Percentiles rank a stretch among this genome's conserved stretches.
Evolutionary conservation across 2,113 vertebrate species (phyloP).

Genomic region (Pangasianodon gigas): DNA sequence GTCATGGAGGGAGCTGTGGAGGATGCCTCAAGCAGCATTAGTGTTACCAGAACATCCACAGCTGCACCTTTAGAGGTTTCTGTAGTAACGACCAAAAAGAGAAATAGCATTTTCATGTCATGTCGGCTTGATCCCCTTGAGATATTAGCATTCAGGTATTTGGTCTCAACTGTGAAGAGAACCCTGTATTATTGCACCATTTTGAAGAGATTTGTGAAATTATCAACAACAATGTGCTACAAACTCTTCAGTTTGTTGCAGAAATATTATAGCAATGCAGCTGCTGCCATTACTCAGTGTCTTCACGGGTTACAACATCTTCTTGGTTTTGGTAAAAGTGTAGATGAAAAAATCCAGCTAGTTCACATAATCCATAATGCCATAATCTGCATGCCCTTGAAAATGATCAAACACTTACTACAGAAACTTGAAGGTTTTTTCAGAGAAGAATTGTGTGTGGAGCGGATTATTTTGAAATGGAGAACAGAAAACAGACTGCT

Average conservation of each 20-base stretch:
- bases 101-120: background rate
- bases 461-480: background rate
- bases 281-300: background rate
- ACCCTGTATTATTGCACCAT: background rate
- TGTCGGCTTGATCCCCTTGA: background rate
- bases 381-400: background rate
- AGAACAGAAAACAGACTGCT: background rate
- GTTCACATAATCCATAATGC: background rate
- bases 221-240: background rate
- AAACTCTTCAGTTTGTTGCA: background rate
- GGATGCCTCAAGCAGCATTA: background rate
- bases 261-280: background rate
- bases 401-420: background rate
- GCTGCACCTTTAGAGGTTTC: background rate
- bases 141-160: background rate
- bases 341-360: background rate
- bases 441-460: background rate
- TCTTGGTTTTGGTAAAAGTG: background rate
- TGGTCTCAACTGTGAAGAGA: background rate
- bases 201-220: background rate
- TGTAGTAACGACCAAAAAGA: background rate
- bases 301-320: background rate
- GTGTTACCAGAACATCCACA: background rate
- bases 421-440: background rate
- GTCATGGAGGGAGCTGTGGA: background rate